These are phyloP conservation scores for Centroberyx gerrardi DNA, from an alignment of 2,797 vertebrate species.

Conservation along the genomic window DNA sequence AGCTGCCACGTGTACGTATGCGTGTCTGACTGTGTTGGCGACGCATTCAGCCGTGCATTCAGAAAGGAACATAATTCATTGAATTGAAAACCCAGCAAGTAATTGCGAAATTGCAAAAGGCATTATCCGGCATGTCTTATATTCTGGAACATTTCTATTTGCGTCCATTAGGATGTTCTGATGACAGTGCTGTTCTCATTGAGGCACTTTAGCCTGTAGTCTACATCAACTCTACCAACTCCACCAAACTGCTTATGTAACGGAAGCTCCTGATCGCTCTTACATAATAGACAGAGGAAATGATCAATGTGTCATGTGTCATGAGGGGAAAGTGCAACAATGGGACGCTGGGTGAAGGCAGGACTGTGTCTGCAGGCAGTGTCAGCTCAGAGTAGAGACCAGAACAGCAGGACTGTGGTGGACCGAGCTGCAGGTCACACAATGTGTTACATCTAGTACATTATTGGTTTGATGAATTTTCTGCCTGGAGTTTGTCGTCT, in stretches of 20 bases:
- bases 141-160: background rate
- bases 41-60: background rate
- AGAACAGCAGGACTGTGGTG: conserved; percentile 21
- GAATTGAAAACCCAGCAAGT: conserved; percentile 3
- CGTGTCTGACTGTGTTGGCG: background rate
- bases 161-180: background rate
- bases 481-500: background rate
- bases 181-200: background rate
- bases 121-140: background rate
- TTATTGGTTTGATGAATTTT: conserved; percentile 33
- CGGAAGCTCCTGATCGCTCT: conserved; percentile 38
- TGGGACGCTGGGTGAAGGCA: conserved; percentile 22
- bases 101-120: background rate
- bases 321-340: conserved; percentile 31
- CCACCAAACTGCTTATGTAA: conserved; percentile 61
- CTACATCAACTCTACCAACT: background rate
- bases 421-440: conserved; percentile 14
- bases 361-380: conserved; percentile 13
- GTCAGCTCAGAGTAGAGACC: conserved; percentile 44
- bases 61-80: background rate
- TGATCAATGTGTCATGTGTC: conserved; percentile 65
- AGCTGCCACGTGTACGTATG: conserved; percentile 4
- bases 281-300: conserved; percentile 70
- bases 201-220: background rate
- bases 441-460: conserved; percentile 15